phyloP scores from a whole-genome alignment of 1,140 invertebrate species.

The Camponotus floridanus region DNA sequence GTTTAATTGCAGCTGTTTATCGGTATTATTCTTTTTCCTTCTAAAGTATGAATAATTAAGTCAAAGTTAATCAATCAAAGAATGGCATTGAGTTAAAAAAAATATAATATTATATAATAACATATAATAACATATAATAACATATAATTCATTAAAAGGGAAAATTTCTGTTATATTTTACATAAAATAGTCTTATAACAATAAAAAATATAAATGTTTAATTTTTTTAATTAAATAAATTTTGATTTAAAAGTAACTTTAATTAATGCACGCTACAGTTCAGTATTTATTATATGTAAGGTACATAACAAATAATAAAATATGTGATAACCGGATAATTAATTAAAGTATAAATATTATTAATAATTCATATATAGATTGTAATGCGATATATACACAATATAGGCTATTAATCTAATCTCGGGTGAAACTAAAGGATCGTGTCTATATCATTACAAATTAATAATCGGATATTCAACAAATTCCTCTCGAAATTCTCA shows the following conservation, averaged over 20 bases:
- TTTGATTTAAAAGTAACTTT: background rate
- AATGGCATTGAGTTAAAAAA: background rate
- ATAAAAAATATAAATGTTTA: background rate
- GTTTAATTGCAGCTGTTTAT: background rate
- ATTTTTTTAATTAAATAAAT: background rate
- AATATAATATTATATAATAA: too few relatives aligned
- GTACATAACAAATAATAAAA: background rate
- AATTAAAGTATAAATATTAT: background rate
- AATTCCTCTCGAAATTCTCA: background rate
- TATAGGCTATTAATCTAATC: background rate
- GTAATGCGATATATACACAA: background rate
- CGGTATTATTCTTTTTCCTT: background rate
- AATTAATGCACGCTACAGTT: background rate
- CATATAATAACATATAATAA: background rate
- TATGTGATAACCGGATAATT: background rate
- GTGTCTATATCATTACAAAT: background rate
- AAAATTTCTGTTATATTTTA: background rate
- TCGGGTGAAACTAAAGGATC: conserved; percentile 8
- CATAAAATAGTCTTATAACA: background rate
- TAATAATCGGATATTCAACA: conserved; percentile 5
- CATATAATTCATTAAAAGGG: background rate
- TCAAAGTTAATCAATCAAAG: background rate
- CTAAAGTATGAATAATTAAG: background rate
- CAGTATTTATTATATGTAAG: background rate
- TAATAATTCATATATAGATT: background rate